Base-by-base conservation (phyloP, 2,113 vertebrate species). In the Piaya cayana region DNA sequence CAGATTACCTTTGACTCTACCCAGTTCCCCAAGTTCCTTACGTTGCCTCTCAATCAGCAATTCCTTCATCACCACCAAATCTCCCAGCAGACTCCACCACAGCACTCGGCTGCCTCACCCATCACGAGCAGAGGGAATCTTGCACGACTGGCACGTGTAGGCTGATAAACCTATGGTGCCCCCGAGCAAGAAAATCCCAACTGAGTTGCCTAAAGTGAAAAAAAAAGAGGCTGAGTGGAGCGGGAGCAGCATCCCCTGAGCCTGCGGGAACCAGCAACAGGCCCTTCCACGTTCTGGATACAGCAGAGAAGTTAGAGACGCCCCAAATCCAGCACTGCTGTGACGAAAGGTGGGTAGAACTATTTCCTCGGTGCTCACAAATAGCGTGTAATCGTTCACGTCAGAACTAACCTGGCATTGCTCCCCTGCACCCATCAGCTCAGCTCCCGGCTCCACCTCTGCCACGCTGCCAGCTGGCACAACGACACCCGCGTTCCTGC, bases 401-500 rank as follows among this genome's bases (percentile, higher is more conserved):
- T 47, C 82, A 88, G 68, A 52, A 75, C 32, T 11, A 26, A 47
- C 29, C 49, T 55, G 1, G 4, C 50, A 43, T 36, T n/a, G 37
- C 3, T 26, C 67, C 2, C 20, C 29, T 15, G 30, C 36, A 15
- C 12, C 45, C 36, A 5, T 5, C 15, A 22, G 36, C 50, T 29
- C 8, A 36, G 8, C 39, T 3, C 8, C 15, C 5, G 52, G 45
- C 53, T 30, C 7, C 53, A 27, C 6, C 70, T 42, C 92, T 63
- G 43, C 43, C 43, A 11, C 43, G 11, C 43, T 15, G 43, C 43
- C 43, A 45, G 43, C 70, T 82, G 75, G 62, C 67, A 68, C 75
- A 52, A 53, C 5, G 37, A 36, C 0, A 0, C 37, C 3, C 0
- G 0, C 4, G 3, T 27, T 87, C 64, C 7, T 45, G 36, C 30